Evolutionary conservation across 2,113 vertebrate genomes (phyloP).

Genomic region (Petaurus breviceps): DNA sequence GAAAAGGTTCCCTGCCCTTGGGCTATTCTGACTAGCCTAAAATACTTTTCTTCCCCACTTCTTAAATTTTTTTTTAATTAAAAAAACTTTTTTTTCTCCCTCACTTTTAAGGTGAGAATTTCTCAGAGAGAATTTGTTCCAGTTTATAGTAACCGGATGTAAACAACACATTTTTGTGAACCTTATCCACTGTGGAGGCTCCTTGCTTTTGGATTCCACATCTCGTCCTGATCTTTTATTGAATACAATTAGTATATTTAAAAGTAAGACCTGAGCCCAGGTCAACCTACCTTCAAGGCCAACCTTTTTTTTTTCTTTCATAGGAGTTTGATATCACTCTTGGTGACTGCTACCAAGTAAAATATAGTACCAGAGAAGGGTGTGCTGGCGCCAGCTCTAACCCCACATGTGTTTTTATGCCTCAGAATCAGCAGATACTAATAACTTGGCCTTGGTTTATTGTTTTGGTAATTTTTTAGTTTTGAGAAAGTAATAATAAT

Average conservation of each 20-base stretch:
- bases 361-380: background rate
- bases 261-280: background rate
- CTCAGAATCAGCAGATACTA: background rate
- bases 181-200: background rate
- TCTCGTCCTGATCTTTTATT: background rate
- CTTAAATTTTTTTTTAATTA: no score
- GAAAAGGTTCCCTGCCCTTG: no score
- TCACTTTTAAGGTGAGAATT: background rate
- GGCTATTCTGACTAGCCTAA: background rate
- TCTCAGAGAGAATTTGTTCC: background rate
- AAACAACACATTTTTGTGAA: background rate
- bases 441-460: background rate
- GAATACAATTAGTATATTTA: background rate
- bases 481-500: background rate
- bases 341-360: background rate
- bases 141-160: background rate
- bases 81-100: background rate
- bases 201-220: background rate
- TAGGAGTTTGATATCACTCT: background rate
- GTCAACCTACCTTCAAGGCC: background rate
- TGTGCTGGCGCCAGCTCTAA: background rate
- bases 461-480: background rate
- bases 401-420: background rate
- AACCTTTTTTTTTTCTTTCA: background rate
- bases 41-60: background rate